These are phyloP conservation scores for Strongylocentrotus purpuratus DNA, from an alignment of 35 echinoderm and acorn worm species.

Conservation along the genomic window DNA sequence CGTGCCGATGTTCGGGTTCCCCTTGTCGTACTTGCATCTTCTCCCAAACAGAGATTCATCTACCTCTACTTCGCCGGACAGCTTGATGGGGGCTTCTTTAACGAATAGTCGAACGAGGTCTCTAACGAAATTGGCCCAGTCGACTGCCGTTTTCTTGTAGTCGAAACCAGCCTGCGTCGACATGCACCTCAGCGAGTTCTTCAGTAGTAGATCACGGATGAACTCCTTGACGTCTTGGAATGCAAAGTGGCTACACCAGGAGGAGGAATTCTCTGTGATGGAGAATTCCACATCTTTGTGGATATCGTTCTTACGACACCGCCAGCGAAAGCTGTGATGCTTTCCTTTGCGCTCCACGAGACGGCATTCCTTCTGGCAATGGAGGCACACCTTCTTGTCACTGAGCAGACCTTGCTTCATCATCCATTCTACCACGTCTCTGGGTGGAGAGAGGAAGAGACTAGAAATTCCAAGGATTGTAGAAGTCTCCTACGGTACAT, in stretches of 20 bases:
- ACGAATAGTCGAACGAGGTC: neutral
- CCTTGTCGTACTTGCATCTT: neutral
- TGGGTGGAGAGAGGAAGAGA: neutral
- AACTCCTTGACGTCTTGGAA: conserved; percentile 26
- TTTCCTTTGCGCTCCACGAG: too few relatives aligned
- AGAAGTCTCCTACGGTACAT: neutral
- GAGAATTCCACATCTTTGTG: neutral
- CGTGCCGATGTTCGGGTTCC: neutral
- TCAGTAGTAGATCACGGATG: neutral
- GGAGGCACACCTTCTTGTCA: neutral
- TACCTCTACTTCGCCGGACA: neutral
- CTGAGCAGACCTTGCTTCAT: neutral
- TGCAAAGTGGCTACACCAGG: neutral
- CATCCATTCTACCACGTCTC: neutral
- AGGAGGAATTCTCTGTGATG: neutral
- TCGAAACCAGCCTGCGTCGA: neutral
- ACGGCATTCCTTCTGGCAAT: too few relatives aligned
- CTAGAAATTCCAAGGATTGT: conserved; percentile 1
- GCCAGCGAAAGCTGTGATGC: too few relatives aligned
- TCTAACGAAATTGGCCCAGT: conserved; percentile 42
- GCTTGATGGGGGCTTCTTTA: neutral
- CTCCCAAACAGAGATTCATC: conserved; percentile 13
- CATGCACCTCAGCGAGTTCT: neutral
- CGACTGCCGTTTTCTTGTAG: conserved; percentile 13
- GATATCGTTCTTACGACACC: too few relatives aligned